Conservation (phyloP, 2,113 vertebrate species). For the Heteronetta atricapilla region DNA sequence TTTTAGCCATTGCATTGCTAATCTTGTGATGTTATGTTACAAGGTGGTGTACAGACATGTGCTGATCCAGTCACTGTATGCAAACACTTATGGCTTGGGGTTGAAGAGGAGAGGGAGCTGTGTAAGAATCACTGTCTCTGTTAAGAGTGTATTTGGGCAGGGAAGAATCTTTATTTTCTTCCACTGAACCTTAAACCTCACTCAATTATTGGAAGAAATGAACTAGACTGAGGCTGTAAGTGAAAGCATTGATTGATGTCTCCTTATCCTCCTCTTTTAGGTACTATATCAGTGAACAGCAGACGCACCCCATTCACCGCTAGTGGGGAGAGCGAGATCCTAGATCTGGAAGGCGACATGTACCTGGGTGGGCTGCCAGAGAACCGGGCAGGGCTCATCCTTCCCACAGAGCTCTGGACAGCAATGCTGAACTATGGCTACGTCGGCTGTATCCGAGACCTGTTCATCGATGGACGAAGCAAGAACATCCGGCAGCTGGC, state of each 20-base stretch:
- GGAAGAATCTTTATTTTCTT: neutral
- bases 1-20: neutral
- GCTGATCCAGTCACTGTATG: neutral
- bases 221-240: neutral
- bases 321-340: conserved; percentile 95
- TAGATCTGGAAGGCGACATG: conserved; percentile 96
- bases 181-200: neutral
- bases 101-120: neutral
- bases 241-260: neutral
- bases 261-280: conserved; percentile 62
- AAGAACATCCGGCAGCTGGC: conserved; percentile 96
- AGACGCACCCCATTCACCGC: conserved; percentile 93
- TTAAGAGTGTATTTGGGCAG: neutral
- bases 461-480: conserved; percentile 96
- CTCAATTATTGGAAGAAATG: neutral
- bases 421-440: conserved; percentile 98
- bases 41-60: neutral
- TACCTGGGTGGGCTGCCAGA: conserved; percentile 94
- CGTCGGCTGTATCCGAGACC: conserved; percentile 92
- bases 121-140: neutral
- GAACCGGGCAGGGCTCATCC: conserved; percentile 87
- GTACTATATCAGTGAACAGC: conserved; percentile 97
- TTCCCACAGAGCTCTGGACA: conserved; percentile 96
- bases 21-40: neutral
- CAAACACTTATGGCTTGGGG: neutral